Conservation (phyloP, 2,797 vertebrate species). For the Momotus momota region DNA sequence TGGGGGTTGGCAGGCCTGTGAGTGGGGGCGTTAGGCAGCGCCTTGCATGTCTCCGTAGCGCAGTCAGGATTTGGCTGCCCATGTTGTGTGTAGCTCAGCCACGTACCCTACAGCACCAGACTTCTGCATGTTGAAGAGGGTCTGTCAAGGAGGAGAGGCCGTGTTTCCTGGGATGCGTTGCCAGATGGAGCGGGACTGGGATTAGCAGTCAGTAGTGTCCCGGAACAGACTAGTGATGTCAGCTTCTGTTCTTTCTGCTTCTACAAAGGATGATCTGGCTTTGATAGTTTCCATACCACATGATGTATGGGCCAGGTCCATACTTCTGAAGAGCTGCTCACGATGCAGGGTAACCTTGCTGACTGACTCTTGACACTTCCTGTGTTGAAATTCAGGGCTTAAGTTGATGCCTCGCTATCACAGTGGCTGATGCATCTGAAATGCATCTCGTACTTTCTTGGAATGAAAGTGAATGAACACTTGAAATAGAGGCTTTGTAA, state of each 20-base stretch:
- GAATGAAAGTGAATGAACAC: conserved; percentile 64
- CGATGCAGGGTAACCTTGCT: background rate
- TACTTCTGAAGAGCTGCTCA: background rate
- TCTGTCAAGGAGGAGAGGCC: background rate
- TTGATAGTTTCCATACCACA: background rate
- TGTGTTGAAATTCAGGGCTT: conserved; percentile 26
- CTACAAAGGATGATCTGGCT: background rate
- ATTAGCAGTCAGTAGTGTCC: background rate
- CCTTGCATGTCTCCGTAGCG: conserved; percentile 55
- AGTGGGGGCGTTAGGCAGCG: background rate
- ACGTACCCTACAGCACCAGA: background rate
- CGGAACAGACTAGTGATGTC: background rate
- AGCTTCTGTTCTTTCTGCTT: background rate
- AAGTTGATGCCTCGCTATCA: conserved; percentile 19
- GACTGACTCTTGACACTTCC: background rate
- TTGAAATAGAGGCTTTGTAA: conserved; percentile 56
- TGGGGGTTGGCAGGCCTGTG: conserved; percentile 5
- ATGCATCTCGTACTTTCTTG: conserved; percentile 22
- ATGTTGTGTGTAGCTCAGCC: conserved; percentile 22
- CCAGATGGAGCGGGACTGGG: background rate
- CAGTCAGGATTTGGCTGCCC: conserved; percentile 31
- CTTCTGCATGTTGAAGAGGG: conserved; percentile 32
- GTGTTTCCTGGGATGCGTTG: background rate
- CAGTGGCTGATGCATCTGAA: conserved; percentile 32
- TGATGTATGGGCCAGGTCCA: background rate